Evolutionary conservation across 2,888 invertebrate species (phyloP).

Genomic region (Ashinkailepas kermadecensis): DNA sequence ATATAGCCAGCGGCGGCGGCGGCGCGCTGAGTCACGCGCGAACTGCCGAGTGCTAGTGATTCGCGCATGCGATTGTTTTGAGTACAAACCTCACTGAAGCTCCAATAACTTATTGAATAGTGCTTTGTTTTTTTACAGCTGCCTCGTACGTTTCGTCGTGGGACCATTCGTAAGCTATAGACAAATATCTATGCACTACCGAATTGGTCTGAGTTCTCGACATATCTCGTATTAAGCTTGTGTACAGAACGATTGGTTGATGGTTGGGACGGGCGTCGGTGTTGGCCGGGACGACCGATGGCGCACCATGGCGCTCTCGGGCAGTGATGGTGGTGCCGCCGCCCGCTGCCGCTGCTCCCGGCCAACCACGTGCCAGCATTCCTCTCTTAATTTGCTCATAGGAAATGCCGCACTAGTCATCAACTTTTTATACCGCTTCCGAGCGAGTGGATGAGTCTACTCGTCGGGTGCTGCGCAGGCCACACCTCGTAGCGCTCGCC

Average conservation of each 20-base stretch:
- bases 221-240: neutral
- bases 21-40: neutral
- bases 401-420: slow-evolving; percentile 15
- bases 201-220: slow-evolving; percentile 14
- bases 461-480: neutral
- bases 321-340: neutral
- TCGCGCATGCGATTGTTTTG: neutral
- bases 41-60: slow-evolving; percentile 18
- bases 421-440: neutral
- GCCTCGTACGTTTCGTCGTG: slow-evolving; percentile 11
- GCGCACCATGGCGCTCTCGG: no score
- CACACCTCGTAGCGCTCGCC: neutral
- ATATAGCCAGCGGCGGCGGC: neutral
- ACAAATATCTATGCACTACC: neutral
- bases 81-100: slow-evolving; percentile 22
- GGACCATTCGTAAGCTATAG: slow-evolving; percentile 15
- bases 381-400: slow-evolving; percentile 8
- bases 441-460: no score
- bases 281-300: no score
- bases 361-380: neutral
- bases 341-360: neutral
- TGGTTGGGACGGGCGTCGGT: neutral
- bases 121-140: slow-evolving; percentile 18
- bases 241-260: neutral
- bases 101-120: slow-evolving; percentile 19